These are phyloP conservation scores for Acronicta aceris DNA, from an alignment of 2,888 invertebrate genomes.

Conservation along the genomic window DNA sequence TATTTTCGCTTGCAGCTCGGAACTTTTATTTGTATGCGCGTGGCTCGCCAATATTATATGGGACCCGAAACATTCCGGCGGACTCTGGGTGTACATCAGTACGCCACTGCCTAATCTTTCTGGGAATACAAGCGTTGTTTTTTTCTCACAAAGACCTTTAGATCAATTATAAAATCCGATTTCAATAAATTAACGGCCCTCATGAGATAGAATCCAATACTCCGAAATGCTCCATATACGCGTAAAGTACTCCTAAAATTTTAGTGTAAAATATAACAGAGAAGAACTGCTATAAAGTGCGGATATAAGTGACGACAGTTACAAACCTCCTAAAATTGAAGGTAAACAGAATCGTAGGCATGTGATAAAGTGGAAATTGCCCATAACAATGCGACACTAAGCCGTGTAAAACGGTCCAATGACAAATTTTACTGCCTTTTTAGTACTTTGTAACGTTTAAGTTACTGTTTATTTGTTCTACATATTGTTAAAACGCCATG, in stretches of 20 bases:
- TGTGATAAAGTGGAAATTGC: conserved; percentile 20
- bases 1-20: no score
- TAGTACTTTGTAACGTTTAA: conserved; percentile 25
- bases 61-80: no score
- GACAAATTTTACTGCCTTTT: conserved; percentile 26
- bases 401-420: conserved; percentile 15
- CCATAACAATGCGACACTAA: conserved; percentile 19
- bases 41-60: no score
- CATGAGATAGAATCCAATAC: no score
- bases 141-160: no score
- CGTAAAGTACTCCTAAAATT: not conserved
- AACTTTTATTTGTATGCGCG: no score
- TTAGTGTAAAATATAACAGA: conserved; percentile 2
- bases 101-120: no score
- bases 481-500: not conserved
- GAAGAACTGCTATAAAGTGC: conserved; percentile 9
- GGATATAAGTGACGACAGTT: conserved; percentile 11
- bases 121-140: no score
- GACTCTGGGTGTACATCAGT: no score
- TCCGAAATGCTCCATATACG: not conserved
- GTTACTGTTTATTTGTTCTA: conserved; percentile 3
- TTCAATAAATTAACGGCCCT: no score
- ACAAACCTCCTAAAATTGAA: conserved; percentile 1
- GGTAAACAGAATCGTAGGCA: conserved; percentile 23
- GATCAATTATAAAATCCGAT: no score